Conservation (phyloP, 2,888 invertebrate species). For the Cosmia trapezina region DNA sequence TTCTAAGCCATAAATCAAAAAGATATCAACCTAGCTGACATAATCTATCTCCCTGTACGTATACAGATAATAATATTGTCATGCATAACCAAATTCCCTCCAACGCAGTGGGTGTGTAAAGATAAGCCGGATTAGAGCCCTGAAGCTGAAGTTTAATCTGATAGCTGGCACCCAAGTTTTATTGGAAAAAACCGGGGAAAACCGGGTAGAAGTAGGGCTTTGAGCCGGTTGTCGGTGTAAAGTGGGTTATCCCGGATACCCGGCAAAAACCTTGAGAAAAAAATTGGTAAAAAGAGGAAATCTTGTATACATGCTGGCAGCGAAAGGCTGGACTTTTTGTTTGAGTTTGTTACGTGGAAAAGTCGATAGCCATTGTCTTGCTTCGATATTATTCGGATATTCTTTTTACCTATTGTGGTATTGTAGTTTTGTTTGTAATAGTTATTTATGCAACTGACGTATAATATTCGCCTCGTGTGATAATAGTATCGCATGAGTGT, state of each 20-base stretch:
- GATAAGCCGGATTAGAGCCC: constrained; percentile 42
- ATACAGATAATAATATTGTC: constrained; percentile 1
- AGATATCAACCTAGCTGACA: neutral
- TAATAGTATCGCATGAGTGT: no score
- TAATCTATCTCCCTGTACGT: neutral
- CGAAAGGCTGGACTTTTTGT: neutral
- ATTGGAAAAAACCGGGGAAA: constrained; percentile 30
- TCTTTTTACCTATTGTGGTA: no score
- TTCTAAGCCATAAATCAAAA: neutral
- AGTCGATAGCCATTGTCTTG: constrained; percentile 8
- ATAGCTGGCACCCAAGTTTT: constrained; percentile 44
- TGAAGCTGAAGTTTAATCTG: constrained; percentile 32
- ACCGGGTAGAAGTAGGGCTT: constrained; percentile 25
- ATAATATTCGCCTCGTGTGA: no score
- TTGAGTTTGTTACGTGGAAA: constrained; percentile 12
- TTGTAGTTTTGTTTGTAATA: no score
- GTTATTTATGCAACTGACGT: no score
- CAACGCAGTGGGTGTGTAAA: constrained; percentile 24
- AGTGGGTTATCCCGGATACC: constrained; percentile 22
- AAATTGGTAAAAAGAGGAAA: constrained; percentile 24
- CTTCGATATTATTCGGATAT: neutral
- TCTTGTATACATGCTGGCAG: constrained; percentile 9
- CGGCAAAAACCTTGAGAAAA: constrained; percentile 18
- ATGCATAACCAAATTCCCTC: constrained; percentile 8
- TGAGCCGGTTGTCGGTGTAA: constrained; percentile 15